These are phyloP conservation scores for Meriones unguiculatus DNA, from an alignment of 2,113 vertebrate genomes.

Conservation along the genomic window DNA sequence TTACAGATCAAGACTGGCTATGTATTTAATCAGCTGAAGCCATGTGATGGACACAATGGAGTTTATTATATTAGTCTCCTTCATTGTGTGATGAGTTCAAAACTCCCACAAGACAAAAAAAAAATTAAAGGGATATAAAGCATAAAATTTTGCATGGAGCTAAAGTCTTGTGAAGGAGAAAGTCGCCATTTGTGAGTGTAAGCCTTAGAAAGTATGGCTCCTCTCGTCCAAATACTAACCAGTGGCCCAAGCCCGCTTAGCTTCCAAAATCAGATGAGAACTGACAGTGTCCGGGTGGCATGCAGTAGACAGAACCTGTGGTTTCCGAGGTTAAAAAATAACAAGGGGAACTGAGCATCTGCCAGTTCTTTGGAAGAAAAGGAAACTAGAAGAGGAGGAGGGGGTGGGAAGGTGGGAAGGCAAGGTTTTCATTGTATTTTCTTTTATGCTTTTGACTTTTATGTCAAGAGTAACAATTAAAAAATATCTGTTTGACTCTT, in stretches of 20 bases:
- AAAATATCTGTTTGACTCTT: neutral
- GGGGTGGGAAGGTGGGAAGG: neutral
- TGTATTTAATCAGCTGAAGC: neutral
- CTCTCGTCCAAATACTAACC: neutral
- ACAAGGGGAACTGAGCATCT: neutral
- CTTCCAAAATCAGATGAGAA: neutral
- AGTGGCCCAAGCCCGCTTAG: neutral
- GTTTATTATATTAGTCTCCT: neutral
- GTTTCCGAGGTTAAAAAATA: neutral
- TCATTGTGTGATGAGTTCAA: neutral
- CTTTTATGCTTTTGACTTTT: constrained; percentile 14
- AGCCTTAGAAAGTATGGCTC: neutral
- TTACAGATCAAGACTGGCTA: neutral
- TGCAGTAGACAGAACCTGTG: neutral
- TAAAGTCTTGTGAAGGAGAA: neutral
- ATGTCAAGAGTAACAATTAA: neutral
- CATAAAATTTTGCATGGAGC: neutral
- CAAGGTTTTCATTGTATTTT: neutral
- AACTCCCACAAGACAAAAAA: neutral
- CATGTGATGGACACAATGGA: no score
- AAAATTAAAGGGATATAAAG: neutral
- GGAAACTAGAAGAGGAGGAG: neutral
- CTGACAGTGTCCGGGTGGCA: neutral
- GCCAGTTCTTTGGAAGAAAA: neutral
- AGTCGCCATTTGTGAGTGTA: neutral